These are phyloP conservation scores for Drosophila aldrichi DNA, from an alignment of 2,888 invertebrate genomes.

Conservation along the genomic window DNA sequence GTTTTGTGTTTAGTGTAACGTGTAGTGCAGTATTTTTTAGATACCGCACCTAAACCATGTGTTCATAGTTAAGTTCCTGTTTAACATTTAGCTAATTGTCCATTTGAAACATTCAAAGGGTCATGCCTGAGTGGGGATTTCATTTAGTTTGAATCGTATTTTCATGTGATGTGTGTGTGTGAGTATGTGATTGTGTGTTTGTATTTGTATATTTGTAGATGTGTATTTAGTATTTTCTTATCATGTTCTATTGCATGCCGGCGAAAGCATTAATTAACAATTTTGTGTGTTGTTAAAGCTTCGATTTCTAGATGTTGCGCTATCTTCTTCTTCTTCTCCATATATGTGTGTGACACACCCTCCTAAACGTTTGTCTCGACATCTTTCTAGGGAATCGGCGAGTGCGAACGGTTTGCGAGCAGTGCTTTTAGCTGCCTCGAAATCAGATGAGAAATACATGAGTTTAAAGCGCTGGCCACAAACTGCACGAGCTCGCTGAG, in stretches of 20 bases:
- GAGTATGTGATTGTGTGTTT: constrained; percentile 21
- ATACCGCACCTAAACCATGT: constrained; percentile 46
- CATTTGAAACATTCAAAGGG: constrained; percentile 67
- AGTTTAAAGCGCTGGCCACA: constrained; percentile 35
- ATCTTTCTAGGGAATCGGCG: not conserved
- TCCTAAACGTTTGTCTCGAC: constrained; percentile 30
- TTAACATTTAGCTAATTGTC: constrained; percentile 58
- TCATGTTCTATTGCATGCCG: constrained; percentile 19
- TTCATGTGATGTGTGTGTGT: constrained; percentile 24
- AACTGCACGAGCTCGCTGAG: constrained; percentile 14
- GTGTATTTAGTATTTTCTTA: constrained; percentile 6
- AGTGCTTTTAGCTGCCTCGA: constrained; percentile 61
- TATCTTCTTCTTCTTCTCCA: constrained; percentile 14
- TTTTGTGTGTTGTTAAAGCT: constrained; percentile 18
- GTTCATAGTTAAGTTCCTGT: constrained; percentile 34
- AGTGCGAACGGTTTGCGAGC: constrained; percentile 26
- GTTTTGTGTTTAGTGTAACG: constrained; percentile 66
- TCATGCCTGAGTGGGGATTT: constrained; percentile 70
- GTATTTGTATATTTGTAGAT: not conserved
- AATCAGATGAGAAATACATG: constrained; percentile 28
- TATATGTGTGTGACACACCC: constrained; percentile 63
- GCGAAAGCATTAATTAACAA: constrained; percentile 33
- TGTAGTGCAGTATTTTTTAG: constrained; percentile 41
- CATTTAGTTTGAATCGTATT: constrained; percentile 30
- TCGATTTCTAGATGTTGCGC: constrained; percentile 17